These are phyloP conservation scores for Eristalis pertinax DNA, from an alignment of 2,888 invertebrate genomes.

Conservation along the genomic window DNA sequence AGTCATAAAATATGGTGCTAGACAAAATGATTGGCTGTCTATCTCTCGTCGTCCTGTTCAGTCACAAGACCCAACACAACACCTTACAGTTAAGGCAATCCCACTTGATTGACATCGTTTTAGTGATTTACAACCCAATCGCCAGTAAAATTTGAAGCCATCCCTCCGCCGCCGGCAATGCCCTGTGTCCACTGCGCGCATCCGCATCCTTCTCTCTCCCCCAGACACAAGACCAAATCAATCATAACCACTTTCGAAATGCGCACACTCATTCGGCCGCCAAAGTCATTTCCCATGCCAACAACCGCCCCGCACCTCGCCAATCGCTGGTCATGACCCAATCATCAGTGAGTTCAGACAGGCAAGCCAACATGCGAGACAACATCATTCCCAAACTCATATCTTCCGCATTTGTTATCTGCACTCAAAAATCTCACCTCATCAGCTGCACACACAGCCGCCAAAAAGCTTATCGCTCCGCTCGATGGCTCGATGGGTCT, in stretches of 20 bases:
- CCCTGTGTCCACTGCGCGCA: background rate
- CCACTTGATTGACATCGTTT: background rate
- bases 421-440: slow-evolving; percentile 70
- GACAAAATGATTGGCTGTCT: too few relatives aligned
- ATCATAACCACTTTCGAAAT: slow-evolving; percentile 14
- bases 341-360: slow-evolving; percentile 61
- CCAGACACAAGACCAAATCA: slow-evolving; percentile 6
- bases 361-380: slow-evolving; percentile 34
- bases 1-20: too few relatives aligned
- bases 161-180: background rate
- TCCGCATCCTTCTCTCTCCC: slow-evolving; percentile 3
- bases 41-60: too few relatives aligned
- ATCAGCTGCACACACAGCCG: slow-evolving; percentile 27
- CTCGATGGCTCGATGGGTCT: slow-evolving; percentile 18
- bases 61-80: background rate
- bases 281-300: background rate
- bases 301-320: slow-evolving; percentile 5
- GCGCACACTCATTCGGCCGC: background rate
- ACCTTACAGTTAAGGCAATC: background rate
- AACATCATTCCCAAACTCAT: slow-evolving; percentile 55
- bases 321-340: slow-evolving; percentile 66
- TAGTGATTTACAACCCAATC: background rate
- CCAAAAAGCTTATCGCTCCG: slow-evolving; percentile 52
- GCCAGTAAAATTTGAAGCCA: background rate
- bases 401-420: slow-evolving; percentile 71